Conservation (phyloP, 2,113 vertebrate species). For the Ceuthmochares aereus region DNA sequence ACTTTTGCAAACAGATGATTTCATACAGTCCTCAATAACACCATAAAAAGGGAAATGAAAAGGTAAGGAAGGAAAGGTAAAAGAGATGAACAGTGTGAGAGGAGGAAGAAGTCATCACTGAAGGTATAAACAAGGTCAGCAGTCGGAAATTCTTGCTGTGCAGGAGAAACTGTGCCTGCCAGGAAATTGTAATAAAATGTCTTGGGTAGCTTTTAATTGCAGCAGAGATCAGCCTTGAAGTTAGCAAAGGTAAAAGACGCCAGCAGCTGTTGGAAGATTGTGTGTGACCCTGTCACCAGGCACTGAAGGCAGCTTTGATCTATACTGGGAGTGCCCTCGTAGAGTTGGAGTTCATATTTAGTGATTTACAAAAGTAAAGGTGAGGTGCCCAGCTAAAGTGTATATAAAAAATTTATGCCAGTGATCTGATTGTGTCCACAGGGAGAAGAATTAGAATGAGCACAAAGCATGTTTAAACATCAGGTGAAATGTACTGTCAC, state of each 20-base stretch:
- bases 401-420: neutral
- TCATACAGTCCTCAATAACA: neutral
- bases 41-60: neutral
- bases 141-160: neutral
- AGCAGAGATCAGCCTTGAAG: neutral
- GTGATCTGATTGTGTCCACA: neutral
- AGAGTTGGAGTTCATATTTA: neutral
- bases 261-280: neutral
- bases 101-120: neutral
- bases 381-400: neutral
- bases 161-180: neutral
- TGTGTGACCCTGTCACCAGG: neutral
- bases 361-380: neutral
- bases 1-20: neutral
- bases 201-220: slow-evolving; percentile 5
- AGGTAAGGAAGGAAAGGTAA: neutral
- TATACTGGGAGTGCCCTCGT: neutral
- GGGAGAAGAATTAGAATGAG: neutral
- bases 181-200: neutral
- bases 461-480: neutral
- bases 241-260: slow-evolving; percentile 35
- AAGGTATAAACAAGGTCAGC: neutral
- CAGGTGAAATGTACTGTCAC: neutral
- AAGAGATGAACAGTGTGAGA: neutral
- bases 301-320: neutral